These are phyloP conservation scores for Chloroceryle inda DNA, from an alignment of 2,797 vertebrate genomes.

Conservation along the genomic window DNA sequence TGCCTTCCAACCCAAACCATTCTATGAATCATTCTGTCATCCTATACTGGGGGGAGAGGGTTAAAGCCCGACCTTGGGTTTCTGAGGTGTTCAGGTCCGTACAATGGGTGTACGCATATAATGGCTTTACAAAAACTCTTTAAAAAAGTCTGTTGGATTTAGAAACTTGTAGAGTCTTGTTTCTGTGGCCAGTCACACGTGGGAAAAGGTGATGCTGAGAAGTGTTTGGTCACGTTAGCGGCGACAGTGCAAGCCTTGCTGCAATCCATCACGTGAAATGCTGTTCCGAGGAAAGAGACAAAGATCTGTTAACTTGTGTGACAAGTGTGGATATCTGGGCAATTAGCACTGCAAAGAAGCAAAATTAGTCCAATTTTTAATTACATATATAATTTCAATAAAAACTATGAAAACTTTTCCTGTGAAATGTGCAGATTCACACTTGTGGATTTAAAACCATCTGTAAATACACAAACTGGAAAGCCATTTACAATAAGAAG, in stretches of 20 bases:
- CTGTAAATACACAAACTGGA: neutral
- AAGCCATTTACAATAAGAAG: neutral
- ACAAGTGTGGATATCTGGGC: fast-evolving
- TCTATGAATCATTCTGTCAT: too few relatives aligned
- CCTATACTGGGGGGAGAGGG: too few relatives aligned
- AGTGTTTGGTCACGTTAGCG: neutral
- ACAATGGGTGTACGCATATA: too few relatives aligned
- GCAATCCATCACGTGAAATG: fast-evolving
- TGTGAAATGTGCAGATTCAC: fast-evolving
- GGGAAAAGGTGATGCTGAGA: fast-evolving
- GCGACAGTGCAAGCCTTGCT: fast-evolving
- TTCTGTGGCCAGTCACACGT: fast-evolving
- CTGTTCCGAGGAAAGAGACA: neutral
- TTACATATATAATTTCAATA: fast-evolving
- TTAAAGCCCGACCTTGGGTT: too few relatives aligned
- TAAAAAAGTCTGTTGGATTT: too few relatives aligned
- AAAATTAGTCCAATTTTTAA: neutral
- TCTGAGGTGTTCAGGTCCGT: too few relatives aligned
- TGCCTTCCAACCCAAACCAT: too few relatives aligned
- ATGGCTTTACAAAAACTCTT: too few relatives aligned
- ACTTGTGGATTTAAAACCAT: neutral
- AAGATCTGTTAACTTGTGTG: fast-evolving
- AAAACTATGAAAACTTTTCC: neutral
- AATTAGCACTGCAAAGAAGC: neutral
- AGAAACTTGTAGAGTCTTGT: too few relatives aligned